These are phyloP conservation scores for Sciurus carolinensis DNA, from an alignment of 2,797 vertebrate genomes.

Conservation along the genomic window DNA sequence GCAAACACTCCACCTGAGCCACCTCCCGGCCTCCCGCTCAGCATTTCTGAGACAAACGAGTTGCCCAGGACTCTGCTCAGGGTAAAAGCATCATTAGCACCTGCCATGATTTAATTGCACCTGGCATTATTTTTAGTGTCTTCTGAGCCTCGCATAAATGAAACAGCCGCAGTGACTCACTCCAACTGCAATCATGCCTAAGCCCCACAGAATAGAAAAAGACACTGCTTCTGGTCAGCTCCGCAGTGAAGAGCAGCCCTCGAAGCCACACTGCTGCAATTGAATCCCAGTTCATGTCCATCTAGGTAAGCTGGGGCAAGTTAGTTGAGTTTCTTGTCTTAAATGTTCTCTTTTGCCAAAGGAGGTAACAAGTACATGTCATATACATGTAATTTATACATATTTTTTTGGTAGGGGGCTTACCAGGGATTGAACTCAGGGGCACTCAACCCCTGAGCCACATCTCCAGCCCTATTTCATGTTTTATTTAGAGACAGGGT, in stretches of 20 bases:
- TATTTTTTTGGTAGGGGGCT: no score
- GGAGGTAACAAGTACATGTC: background rate
- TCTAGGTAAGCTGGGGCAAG: background rate
- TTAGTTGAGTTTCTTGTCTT: background rate
- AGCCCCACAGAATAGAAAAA: background rate
- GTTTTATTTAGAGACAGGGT: no score
- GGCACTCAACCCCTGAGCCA: no score
- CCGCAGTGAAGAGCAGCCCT: background rate
- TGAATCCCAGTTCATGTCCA: background rate
- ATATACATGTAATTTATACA: no score
- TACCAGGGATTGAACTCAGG: no score
- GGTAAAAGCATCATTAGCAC: constrained; percentile 19
- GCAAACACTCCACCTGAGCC: no score
- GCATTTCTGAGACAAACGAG: background rate
- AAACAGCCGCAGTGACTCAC: background rate
- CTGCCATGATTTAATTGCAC: background rate
- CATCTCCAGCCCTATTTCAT: no score
- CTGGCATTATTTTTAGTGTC: background rate
- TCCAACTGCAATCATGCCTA: background rate
- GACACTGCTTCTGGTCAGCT: background rate
- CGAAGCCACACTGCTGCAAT: background rate
- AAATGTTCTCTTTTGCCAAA: background rate
- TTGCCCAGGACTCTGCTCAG: background rate
- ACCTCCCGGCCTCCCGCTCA: no score
- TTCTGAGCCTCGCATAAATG: background rate